phyloP scores from a whole-genome alignment of 2,888 invertebrate genomes.

The Alloscopus bannaensis region DNA sequence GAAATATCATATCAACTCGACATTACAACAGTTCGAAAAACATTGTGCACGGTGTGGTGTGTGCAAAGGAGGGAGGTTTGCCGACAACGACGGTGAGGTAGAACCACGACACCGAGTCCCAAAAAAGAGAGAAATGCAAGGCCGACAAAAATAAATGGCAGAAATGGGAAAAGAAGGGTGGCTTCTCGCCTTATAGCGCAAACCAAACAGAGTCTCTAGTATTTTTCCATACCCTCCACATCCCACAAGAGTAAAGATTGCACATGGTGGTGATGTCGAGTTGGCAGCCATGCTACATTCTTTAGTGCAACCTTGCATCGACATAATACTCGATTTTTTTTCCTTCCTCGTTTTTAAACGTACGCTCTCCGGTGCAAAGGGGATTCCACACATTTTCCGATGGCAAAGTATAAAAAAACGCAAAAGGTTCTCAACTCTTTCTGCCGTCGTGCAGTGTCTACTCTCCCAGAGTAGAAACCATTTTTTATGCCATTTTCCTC shows the following conservation, averaged over 20 bases:
- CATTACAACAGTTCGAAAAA: no score
- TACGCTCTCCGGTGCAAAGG: slow-evolving; percentile 6
- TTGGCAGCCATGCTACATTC: no score
- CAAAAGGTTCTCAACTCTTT: slow-evolving; percentile 17
- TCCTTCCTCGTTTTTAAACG: no score
- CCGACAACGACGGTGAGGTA: neutral
- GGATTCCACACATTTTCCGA: neutral
- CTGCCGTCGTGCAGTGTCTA: slow-evolving; percentile 18
- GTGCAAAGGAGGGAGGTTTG: slow-evolving; percentile 13
- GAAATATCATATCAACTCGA: no score
- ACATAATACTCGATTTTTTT: slow-evolving; percentile 39
- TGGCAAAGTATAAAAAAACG: slow-evolving; percentile 10
- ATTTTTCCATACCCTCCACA: neutral
- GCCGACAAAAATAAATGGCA: slow-evolving; percentile 60
- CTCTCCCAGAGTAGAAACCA: no score
- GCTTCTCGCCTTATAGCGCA: slow-evolving; percentile 41
- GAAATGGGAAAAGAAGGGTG: slow-evolving; percentile 54
- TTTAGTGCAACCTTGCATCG: slow-evolving; percentile 52
- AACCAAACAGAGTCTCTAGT: slow-evolving; percentile 7
- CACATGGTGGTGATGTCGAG: no score
- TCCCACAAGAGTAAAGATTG: neutral
- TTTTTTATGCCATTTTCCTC: slow-evolving; percentile 51
- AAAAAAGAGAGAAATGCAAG: slow-evolving; percentile 43
- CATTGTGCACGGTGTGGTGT: no score
- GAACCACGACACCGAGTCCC: slow-evolving; percentile 23